A percentile compares a stretch with the other conserved stretches of the same genome.
Conservation (phyloP, 2,113 vertebrate species). For the Zapornia atra region DNA sequence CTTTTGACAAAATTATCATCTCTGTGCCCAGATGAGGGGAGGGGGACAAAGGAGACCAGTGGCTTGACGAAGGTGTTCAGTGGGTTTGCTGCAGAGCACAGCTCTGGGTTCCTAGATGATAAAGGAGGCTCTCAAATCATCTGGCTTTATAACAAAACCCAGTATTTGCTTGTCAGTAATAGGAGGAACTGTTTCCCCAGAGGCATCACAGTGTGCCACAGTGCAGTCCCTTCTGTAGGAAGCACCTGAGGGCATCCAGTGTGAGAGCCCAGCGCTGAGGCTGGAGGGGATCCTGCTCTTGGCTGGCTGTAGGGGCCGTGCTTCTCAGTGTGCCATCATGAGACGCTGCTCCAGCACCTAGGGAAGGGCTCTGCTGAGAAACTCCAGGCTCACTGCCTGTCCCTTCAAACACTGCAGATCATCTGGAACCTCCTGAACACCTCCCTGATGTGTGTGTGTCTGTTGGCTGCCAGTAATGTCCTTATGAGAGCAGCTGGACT, state of each 20-base stretch:
- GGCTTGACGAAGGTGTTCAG: not conserved
- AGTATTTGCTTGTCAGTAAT: not conserved
- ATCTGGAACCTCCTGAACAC: not conserved
- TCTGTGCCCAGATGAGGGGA: not conserved
- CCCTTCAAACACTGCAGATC: not conserved
- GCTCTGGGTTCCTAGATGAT: not conserved
- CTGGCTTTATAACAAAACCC: not conserved
- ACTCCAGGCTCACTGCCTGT: not conserved
- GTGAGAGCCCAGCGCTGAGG: not conserved
- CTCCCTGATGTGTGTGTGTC: not conserved
- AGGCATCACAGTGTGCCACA: rapidly evolving
- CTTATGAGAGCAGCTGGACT: not conserved
- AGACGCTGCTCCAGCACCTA: not conserved
- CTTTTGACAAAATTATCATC: not conserved
- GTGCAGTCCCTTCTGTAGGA: not conserved
- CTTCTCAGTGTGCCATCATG: not conserved
- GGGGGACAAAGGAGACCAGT: not conserved
- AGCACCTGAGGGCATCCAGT: not conserved
- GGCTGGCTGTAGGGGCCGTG: not conserved
- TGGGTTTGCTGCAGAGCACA: not conserved
- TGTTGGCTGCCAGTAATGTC: not conserved
- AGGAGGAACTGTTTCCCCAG: not conserved
- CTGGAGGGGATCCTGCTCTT: not conserved
- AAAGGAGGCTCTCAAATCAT: not conserved
- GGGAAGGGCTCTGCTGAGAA: not conserved